A percentile compares a stretch with the other conserved stretches of the same genome.
Conservation (phyloP, 2,797 vertebrate species). For the Pipistrellus nathusii region DNA sequence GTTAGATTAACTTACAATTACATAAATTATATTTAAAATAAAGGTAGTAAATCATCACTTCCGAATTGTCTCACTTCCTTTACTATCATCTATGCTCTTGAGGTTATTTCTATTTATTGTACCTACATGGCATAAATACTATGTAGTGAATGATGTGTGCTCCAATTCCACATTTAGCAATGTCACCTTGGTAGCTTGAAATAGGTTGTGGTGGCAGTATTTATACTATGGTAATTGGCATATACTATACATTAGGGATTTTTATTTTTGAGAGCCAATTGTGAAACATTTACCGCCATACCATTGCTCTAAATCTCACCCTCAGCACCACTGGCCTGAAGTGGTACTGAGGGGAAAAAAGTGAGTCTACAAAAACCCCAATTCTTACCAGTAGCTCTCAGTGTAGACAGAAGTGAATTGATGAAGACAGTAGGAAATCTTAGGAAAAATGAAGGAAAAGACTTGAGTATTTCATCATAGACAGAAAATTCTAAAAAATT, state of each 20-base stretch:
- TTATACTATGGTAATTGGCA: constrained; percentile 7
- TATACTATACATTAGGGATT: neutral
- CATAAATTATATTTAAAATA: constrained; percentile 52
- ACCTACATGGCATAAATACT: neutral
- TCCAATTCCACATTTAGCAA: neutral
- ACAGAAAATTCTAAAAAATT: neutral
- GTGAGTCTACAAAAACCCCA: neutral
- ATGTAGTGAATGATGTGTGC: neutral
- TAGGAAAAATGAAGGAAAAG: constrained; percentile 12
- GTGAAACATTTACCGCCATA: neutral
- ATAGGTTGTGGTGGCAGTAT: neutral
- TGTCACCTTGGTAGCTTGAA: constrained; percentile 20
- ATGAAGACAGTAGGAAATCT: constrained; percentile 38
- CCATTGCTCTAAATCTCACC: neutral
- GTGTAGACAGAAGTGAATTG: constrained; percentile 30
- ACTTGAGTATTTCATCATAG: constrained; percentile 5
- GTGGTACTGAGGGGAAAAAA: neutral
- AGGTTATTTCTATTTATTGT: neutral
- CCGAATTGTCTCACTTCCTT: constrained; percentile 13
- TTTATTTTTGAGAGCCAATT: constrained; percentile 39
- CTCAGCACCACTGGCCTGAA: neutral
- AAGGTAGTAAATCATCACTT: constrained; percentile 22
- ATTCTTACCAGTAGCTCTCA: neutral
- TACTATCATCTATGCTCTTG: neutral
- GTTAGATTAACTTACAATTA: constrained; percentile 37